Base-by-base conservation (phyloP, 2,113 vertebrate genomes). In the Syngnathus floridae region DNA sequence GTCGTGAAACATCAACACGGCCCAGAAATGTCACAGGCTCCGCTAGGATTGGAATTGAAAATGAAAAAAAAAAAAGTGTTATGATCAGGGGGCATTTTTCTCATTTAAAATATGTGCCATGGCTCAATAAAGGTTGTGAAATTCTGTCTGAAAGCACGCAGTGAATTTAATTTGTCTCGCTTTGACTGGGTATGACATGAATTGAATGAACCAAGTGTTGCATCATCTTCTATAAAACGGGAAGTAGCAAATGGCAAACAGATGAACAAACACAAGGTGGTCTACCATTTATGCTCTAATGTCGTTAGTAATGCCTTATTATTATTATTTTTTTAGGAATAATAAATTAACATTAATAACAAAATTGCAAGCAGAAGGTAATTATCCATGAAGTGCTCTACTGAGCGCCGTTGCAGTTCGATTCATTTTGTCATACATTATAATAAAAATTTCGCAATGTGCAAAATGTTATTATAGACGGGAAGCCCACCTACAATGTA, bases 381-480 rank as follows among this genome's bases (percentile, higher is more conserved):
- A 41, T 38, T 14, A 56, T 61, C 59, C 59, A 43, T 7, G 13
- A 60, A 43, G 38, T 26, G 40, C 21, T 43, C 40, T 22, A 7
- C 4, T 7, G 59, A 43, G n/a, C 37, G n/a, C 38, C 4, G 13
- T 22, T 21, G 0, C 4, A 12, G 37, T 60, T 41, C 14, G 13
- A 41, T 60, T 40, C 8, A 41, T 60, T 13, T 41, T 10, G n/a
- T 7, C 2, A 60, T n/a, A 14, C 2, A 14, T n/a, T 1, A 21
- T n/a, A 13, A 21, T 40, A 12, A 60, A 31, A 31, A 31, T 37
- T 60, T 60, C 12, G 11, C 3, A 26, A 37, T 51, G 37, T 66
- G 63, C 3, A 26, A 55, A 55, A 58, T 62, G 55, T 9, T 36
- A 45, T 56, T 54, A 40, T 19, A 40, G 66, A 13, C 62, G 56